A percentile compares a stretch with the other conserved stretches of the same genome.
Conservation (phyloP, 2,888 invertebrate genomes). For the Cylloceria caligata region DNA sequence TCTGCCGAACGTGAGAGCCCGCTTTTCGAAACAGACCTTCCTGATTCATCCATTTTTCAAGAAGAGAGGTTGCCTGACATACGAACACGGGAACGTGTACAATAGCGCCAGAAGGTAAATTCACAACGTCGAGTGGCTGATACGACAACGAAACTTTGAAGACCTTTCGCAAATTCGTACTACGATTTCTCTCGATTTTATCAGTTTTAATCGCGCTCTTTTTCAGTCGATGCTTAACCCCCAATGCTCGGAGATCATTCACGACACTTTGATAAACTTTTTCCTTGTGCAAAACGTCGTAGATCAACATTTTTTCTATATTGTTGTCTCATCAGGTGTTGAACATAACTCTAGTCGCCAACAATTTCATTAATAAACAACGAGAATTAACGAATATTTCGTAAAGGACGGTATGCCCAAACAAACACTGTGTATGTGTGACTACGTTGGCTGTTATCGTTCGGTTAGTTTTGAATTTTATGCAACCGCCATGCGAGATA, state of each 20-base stretch:
- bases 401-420: neutral
- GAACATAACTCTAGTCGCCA: constrained; percentile 28
- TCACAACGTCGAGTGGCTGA: constrained; percentile 86
- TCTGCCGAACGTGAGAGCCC: constrained; percentile 93
- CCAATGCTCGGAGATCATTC: constrained; percentile 89
- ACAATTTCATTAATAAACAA: constrained; percentile 8
- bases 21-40: constrained; percentile 96
- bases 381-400: neutral
- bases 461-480: constrained; percentile 34
- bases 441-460: constrained; percentile 33
- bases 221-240: constrained; percentile 90
- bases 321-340: neutral
- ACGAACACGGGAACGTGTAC: constrained; percentile 91
- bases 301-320: constrained; percentile 85
- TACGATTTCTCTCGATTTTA: constrained; percentile 75
- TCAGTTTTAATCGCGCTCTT: constrained; percentile 86
- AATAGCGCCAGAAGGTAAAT: constrained; percentile 89
- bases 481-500: constrained; percentile 33
- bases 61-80: constrained; percentile 89
- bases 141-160: constrained; percentile 86
- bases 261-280: constrained; percentile 87
- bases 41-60: constrained; percentile 89
- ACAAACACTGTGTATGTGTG: constrained; percentile 36
- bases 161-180: constrained; percentile 80
- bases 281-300: constrained; percentile 86